These are phyloP conservation scores for Phenganax subtilis DNA, from an alignment of 92 coral and sea anemone genomes.

Conservation along the genomic window DNA sequence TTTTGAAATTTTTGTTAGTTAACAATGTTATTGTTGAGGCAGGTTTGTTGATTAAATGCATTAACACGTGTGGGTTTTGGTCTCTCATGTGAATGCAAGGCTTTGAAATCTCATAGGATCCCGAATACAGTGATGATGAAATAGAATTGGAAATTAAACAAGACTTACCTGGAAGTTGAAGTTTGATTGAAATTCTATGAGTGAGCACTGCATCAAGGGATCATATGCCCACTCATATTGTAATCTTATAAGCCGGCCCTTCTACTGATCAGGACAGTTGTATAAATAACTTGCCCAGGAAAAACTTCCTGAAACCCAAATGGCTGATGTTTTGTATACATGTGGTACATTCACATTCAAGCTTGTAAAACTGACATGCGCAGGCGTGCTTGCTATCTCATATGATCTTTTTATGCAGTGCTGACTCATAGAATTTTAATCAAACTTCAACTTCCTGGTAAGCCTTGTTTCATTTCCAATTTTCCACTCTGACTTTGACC, in stretches of 20 bases:
- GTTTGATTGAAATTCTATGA: not conserved
- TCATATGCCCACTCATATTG: conserved; percentile 16
- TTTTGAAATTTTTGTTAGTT: too few relatives aligned
- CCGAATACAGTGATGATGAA: conserved; percentile 38
- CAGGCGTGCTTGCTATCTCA: conserved; percentile 31
- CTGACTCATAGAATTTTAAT: too few relatives aligned
- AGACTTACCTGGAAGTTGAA: conserved; percentile 6
- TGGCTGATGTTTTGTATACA: not conserved
- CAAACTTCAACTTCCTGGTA: too few relatives aligned
- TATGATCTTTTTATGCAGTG: conserved; percentile 3
- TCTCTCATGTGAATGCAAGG: conserved; percentile 30
- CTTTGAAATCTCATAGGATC: conserved; percentile 40
- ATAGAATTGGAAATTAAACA: conserved; percentile 31
- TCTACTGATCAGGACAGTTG: too few relatives aligned
- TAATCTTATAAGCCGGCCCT: not conserved
- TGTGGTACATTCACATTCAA: conserved; percentile 19
- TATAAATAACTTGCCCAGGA: too few relatives aligned
- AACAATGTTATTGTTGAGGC: too few relatives aligned
- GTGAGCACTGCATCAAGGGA: conserved; percentile 33
- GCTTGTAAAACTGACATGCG: conserved; percentile 33
- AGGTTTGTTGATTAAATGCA: too few relatives aligned
- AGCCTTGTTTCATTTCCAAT: not conserved
- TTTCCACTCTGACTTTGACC: too few relatives aligned
- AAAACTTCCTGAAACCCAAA: not conserved
- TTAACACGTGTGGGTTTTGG: not conserved